Base-by-base conservation (phyloP, 2,113 vertebrate genomes). In the Dipodomys stephensi region DNA sequence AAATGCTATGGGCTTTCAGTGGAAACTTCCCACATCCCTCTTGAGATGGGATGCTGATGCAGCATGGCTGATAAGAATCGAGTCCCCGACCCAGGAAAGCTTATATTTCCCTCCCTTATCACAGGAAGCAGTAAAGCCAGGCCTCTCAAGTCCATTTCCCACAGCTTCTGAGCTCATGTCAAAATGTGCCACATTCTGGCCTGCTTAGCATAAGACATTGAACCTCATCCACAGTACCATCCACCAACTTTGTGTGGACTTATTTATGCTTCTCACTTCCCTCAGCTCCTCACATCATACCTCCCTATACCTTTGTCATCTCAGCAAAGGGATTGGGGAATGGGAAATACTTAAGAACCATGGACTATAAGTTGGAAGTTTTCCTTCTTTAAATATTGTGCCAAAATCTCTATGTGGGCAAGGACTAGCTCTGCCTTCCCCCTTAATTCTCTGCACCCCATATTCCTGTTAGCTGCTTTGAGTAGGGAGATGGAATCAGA, bases 111-210 rank as follows among this genome's bases (percentile, higher is more conserved):
- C 65, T 78, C 73, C 87, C 35, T 53, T 68, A 87, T 49, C 86
- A 87, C 94, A 91, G 80, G 68, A 94, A 96, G 62, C 76, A 81
- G 49, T 22, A 30, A 64, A 72, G 67, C 13, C 28, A 67, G 81
- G 68, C 67, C 27, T 87, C 62, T 74, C 77, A 46, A 78, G 32
- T 27, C 68, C 57, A 81, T 71, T 95, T 91, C 89, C 71, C 93
- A 84, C 2, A 23, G 28, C 30, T 86, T 91, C 89, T 71, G 32
- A 79, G 49, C 32, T 74, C 87, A 62, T 16, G 60, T 82, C 90
- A 72, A 89, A 92, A 79, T 76, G 7, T 67, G 60, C 65, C 81
- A 88, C 77, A 32, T 25, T 72, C 19, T 62, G 49, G 72, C 67
- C 80, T 71, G 74, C 67, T 49, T 53, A 86, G 30, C 32, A 39